phyloP scores from a whole-genome alignment of 1,140 invertebrate species.

The Zaprionus camerounensis region DNA sequence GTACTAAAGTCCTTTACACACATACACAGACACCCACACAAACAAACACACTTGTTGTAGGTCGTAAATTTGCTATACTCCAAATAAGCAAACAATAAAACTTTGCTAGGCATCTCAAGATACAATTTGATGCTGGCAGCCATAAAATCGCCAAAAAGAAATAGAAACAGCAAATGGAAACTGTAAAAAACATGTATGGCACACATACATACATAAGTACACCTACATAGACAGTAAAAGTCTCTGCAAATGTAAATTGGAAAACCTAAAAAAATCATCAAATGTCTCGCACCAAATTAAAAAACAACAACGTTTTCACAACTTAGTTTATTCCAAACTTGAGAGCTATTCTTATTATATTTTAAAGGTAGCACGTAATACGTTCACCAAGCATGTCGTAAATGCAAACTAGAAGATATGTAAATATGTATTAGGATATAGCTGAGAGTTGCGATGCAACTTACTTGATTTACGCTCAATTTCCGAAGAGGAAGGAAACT shows the following conservation, averaged over 20 bases:
- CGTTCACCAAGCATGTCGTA: background rate
- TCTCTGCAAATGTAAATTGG: constrained; percentile 24
- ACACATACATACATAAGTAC: background rate
- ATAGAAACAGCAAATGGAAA: constrained; percentile 49
- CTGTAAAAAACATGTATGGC: constrained; percentile 33
- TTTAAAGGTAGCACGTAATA: background rate
- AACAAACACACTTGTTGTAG: background rate
- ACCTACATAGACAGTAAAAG: background rate
- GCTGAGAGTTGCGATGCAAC: background rate
- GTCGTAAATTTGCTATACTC: constrained; percentile 69
- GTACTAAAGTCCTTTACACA: background rate
- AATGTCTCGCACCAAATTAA: background rate
- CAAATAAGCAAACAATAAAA: constrained; percentile 77
- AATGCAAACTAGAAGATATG: constrained; percentile 31
- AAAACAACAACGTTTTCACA: background rate
- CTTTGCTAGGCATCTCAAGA: constrained; percentile 58
- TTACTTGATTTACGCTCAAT: constrained; percentile 30
- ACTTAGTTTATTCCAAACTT: constrained; percentile 42
- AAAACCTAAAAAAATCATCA: constrained; percentile 18
- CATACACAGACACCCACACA: constrained; percentile 21
- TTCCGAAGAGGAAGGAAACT: constrained; percentile 1
- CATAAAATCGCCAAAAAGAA: constrained; percentile 60
- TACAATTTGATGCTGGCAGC: constrained; percentile 59
- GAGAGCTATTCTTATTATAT: background rate
- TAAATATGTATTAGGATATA: background rate